Evolutionary conservation across 2,888 invertebrate genomes (phyloP), one percentile per base, ranked within the genome.

Genomic region (Netelia fuscicornis): DNA sequence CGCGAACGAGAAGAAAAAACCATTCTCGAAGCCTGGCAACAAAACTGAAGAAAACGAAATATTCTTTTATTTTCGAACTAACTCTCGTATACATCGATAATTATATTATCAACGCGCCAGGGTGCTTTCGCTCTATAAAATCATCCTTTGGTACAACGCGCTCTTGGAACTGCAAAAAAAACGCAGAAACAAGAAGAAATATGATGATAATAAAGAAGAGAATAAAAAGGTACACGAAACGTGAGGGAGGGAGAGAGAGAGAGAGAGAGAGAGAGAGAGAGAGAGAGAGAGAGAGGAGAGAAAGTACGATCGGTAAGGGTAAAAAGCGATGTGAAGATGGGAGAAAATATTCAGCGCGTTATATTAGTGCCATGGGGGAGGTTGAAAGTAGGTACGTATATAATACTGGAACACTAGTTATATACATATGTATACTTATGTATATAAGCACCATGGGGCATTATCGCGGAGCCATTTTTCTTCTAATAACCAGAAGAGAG

Each of bases 391-490:
- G 20, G 48, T n/a, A 8, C 23, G 58, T 20, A 58, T 8, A 58
- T 20, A 58, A 75, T 23, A 8, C 67, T 62, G 67, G 78, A 70
- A 67, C 65, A 67, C 60, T 62, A 17, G 52, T 20, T 62, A 17
- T 58, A 54, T 37, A 48, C 25, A 37, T 37, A 65, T 42, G 10
- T 42, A 58, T 60, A n/a, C n/a, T n/a, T n/a, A 52, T 10, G 20
- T 70, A 42, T 30, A 71, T 25, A 54, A 48, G 64, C 20, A 42
- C 48, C 64, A 79, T 70, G 54, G 11, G 25, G 68, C 70, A 76
- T 84, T 84, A 84, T 84, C 76, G 42, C 42, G 10, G 42, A 71
- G 65, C 74, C 72, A 84, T 84, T 81, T 78, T 81, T 81, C 68
- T 74, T 81, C 64, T 78, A 81, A 84, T 84, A 78, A 81, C 70